phyloP scores from a whole-genome alignment of 1,140 invertebrate species.

The Nautilus pompilius region DNA sequence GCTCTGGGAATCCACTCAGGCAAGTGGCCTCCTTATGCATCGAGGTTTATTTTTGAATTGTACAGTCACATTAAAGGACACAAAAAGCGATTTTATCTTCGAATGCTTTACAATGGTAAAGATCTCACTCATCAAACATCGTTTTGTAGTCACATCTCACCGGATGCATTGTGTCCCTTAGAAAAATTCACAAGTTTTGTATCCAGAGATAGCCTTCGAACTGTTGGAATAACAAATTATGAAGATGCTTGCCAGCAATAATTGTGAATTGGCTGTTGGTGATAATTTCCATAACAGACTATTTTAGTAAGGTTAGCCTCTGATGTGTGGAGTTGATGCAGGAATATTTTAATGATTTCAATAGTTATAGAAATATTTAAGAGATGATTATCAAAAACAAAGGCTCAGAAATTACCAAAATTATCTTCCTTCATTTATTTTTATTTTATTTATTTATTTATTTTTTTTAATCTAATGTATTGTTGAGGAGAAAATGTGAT shows the following conservation, averaged over 20 bases:
- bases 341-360: too few species aligned
- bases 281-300: too few species aligned
- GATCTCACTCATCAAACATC: constrained; percentile 77
- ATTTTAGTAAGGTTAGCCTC: too few species aligned
- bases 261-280: too few species aligned
- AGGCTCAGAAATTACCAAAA: too few species aligned
- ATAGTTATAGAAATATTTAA: too few species aligned
- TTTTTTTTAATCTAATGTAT: too few species aligned
- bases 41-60: constrained; percentile 78
- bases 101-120: constrained; percentile 79
- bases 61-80: constrained; percentile 39
- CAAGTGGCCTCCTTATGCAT: constrained; percentile 71
- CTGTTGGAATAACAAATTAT: background rate
- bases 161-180: constrained; percentile 40
- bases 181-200: constrained; percentile 47
- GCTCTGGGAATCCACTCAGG: constrained; percentile 71
- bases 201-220: background rate
- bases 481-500: too few species aligned
- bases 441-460: too few species aligned
- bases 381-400: too few species aligned
- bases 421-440: too few species aligned
- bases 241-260: background rate
- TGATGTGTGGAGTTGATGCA: too few species aligned
- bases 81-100: constrained; percentile 69
- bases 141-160: constrained; percentile 64